Conservation (phyloP, 2,888 invertebrate genomes). For the Pilophorus perplexus region DNA sequence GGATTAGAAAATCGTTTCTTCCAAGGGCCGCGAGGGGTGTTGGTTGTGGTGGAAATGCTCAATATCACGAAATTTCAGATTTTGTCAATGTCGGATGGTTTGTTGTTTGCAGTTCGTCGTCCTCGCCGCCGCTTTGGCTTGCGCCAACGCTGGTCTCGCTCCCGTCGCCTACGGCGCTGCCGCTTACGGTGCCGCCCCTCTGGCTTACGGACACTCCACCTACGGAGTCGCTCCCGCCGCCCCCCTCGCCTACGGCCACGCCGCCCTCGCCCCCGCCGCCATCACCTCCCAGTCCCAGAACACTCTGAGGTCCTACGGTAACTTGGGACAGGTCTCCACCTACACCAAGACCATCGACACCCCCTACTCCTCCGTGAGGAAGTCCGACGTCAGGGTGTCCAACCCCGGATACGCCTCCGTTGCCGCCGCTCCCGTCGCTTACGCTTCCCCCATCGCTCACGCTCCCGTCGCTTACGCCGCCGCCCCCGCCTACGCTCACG, state of each 20-base stretch:
- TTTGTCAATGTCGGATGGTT: no score
- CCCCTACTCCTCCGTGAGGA: conserved; percentile 69
- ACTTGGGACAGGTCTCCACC: conserved; percentile 65
- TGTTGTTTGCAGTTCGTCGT: conserved; percentile 44
- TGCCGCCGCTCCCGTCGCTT: conserved; percentile 51
- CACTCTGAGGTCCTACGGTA: conserved; percentile 63
- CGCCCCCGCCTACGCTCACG: conserved; percentile 34
- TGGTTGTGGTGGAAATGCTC: no score
- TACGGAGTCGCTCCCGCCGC: conserved; percentile 52
- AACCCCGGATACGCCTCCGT: conserved; percentile 57
- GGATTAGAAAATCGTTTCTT: no score
- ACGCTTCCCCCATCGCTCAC: conserved; percentile 47
- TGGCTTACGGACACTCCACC: conserved; percentile 53
- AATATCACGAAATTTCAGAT: no score
- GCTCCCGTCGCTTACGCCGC: conserved; percentile 45
- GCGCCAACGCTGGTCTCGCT: conserved; percentile 51
- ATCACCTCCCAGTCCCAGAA: conserved; percentile 62
- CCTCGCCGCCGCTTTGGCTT: conserved; percentile 49
- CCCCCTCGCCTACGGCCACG: conserved; percentile 51
- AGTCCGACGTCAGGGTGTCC: conserved; percentile 68
- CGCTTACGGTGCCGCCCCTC: conserved; percentile 52
- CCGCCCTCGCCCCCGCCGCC: conserved; percentile 51
- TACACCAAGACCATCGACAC: conserved; percentile 69
- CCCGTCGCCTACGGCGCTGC: conserved; percentile 52
- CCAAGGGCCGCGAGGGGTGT: no score